phyloP scores from a whole-genome alignment of 2,113 vertebrate genomes.

The Neolamprologus sp. region DNA sequence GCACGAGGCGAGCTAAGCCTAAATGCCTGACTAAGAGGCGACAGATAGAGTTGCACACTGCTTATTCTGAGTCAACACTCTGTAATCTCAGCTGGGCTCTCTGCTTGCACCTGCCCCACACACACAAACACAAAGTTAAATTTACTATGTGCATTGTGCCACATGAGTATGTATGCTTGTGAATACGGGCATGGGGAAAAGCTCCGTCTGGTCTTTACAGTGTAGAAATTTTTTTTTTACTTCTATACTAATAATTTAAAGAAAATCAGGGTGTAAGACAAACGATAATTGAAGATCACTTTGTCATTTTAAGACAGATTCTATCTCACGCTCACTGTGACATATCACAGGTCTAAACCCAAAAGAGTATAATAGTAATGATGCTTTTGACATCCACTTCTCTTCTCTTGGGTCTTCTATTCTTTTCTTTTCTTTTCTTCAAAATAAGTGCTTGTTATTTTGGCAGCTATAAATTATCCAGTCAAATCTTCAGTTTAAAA shows the following conservation, averaged over 20 bases:
- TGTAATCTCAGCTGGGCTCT: conserved; percentile 76
- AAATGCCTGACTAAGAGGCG: conserved; percentile 79
- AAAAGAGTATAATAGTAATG: neutral
- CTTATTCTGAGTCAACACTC: conserved; percentile 87
- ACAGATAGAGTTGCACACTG: conserved; percentile 77
- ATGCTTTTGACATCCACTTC: conserved; percentile 11
- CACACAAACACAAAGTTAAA: conserved; percentile 31
- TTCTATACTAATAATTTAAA: neutral
- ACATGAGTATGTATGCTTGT: neutral
- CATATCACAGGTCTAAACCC: neutral
- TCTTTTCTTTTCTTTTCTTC: neutral
- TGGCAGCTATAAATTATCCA: conserved; percentile 45
- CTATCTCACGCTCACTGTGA: neutral
- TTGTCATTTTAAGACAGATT: neutral
- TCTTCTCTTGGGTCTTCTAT: neutral
- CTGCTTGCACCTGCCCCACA: conserved; percentile 66
- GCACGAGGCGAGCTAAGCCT: conserved; percentile 75
- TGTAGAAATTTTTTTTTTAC: neutral
- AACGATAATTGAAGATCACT: neutral
- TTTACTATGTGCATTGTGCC: conserved; percentile 60
- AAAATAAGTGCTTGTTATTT: conserved; percentile 36
- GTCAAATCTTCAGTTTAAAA: conserved; percentile 16
- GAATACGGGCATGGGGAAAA: neutral
- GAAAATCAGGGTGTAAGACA: neutral
- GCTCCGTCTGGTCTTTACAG: neutral